Base-by-base conservation (phyloP, 2,113 vertebrate species). In the Embiotoca jacksoni region DNA sequence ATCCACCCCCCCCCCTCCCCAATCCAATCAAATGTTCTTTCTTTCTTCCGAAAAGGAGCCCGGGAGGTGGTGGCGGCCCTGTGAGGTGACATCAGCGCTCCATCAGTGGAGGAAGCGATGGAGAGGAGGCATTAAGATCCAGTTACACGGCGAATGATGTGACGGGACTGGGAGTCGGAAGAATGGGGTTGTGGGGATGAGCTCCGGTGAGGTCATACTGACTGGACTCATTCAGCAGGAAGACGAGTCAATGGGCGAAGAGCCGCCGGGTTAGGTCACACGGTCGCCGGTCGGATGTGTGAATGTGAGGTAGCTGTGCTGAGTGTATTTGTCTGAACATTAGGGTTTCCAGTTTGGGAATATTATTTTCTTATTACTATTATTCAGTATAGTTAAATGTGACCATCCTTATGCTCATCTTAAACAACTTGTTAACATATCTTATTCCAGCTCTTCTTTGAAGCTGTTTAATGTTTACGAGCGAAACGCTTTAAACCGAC, bases 71-170 rank as follows among this genome's bases (percentile, higher is more conserved):
- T 63, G n/a, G 81, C 10, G 58, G 75, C 23, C 23, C 23, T 41
- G 70, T 62, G 86, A 83, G 82, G 86, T 92, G 91, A 92, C 90
- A 92, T 92, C 92, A 91, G 90, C 63, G 59, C 78, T 87, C 47
- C 82, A 90, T 88, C 85, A 89, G 73, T 33, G 72, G 61, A 86
- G 91, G 87, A 91, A 90, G 88, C 80, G 47, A 33, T 9, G 75
- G 81, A 83, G 88, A 64, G 74, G 78, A 88, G 85, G 11, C 90
- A 92, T 92, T 88, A 93, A 89, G 90, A 87, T 92, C 90, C 85
- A 80, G 86, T 93, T 92, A 92, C 91, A 92, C 75, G 32, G 77
- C 10, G 60, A 91, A 75, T 80, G 60, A 84, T 76, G 82, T 31
- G 82, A 80, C 75, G 60, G 85, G 63, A 44, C 41, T 30, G 77